Percentiles rank a stretch among this genome's conserved stretches.
These are phyloP conservation scores for Ptychochromis oligacanthus DNA, from an alignment of 2,113 vertebrate genomes.

Conservation along the genomic window DNA sequence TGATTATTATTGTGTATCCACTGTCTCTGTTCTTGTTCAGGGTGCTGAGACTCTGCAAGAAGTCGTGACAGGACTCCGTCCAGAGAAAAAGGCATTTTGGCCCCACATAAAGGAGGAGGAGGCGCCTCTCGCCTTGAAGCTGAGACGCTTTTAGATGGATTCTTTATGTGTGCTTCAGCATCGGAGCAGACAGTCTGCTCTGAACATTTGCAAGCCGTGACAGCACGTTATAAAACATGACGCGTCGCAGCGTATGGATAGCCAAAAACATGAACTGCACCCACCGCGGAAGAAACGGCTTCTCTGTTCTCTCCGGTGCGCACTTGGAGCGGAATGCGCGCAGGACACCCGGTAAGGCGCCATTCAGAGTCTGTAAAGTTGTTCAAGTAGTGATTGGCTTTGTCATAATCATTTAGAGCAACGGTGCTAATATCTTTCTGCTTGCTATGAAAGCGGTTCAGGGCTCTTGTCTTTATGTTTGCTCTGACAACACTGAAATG, in stretches of 20 bases:
- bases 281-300: constrained; percentile 33
- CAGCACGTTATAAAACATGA: constrained; percentile 59
- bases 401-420: neutral
- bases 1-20: neutral
- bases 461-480: constrained; percentile 55
- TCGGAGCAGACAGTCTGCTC: constrained; percentile 55
- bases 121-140: constrained; percentile 68
- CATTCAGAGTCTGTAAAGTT: neutral
- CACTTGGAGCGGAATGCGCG: constrained; percentile 47
- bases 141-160: constrained; percentile 60
- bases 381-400: neutral
- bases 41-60: constrained; percentile 40
- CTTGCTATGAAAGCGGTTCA: constrained; percentile 9
- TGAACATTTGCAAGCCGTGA: constrained; percentile 59
- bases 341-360: constrained; percentile 59
- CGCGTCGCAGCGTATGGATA: constrained; percentile 58
- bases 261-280: constrained; percentile 40
- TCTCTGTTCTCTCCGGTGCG: constrained; percentile 25
- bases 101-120: constrained; percentile 63
- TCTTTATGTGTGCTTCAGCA: constrained; percentile 62
- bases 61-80: constrained; percentile 39
- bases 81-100: constrained; percentile 47
- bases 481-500: constrained; percentile 58
- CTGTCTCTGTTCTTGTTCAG: constrained; percentile 43
- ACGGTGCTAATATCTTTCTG: neutral